Percentiles rank a stretch among this genome's conserved stretches.
phyloP scores from a whole-genome alignment of 1,140 invertebrate genomes.

The Apolygus lucorum region DNA sequence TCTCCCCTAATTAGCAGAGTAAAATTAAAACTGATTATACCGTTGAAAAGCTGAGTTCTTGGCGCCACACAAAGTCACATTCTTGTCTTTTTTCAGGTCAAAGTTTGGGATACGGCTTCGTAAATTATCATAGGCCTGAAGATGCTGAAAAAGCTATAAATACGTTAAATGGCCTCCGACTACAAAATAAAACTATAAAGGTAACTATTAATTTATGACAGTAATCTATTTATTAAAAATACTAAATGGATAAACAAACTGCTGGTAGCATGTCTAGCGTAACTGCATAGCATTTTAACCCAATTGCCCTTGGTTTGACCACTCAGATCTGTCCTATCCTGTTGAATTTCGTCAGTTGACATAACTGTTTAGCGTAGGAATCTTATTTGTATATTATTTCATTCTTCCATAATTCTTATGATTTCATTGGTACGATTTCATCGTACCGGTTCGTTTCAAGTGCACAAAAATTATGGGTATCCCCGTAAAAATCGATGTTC shows the following conservation, averaged over 20 bases:
- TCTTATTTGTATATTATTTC: neutral
- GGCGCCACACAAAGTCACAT: slow-evolving; percentile 2
- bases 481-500: too few relatives aligned
- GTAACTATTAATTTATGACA: slow-evolving; percentile 37
- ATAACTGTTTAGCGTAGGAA: neutral
- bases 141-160: slow-evolving; percentile 97
- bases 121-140: slow-evolving; percentile 93
- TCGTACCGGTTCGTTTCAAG: too few relatives aligned
- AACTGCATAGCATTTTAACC: neutral
- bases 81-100: slow-evolving; percentile 62
- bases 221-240: neutral
- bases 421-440: too few relatives aligned
- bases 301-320: neutral
- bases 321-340: neutral
- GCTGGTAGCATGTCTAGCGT: neutral
- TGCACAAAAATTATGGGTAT: too few relatives aligned
- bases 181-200: slow-evolving; percentile 99
- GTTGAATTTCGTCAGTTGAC: neutral
- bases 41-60: too few relatives aligned
- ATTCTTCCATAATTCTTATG: too few relatives aligned
- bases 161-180: slow-evolving; percentile 88
- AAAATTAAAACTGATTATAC: too few relatives aligned
- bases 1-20: too few relatives aligned
- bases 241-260: neutral
- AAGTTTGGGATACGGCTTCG: slow-evolving; percentile 97